Conservation (phyloP, 2,888 invertebrate genomes). For the Drosophila falleni region DNA sequence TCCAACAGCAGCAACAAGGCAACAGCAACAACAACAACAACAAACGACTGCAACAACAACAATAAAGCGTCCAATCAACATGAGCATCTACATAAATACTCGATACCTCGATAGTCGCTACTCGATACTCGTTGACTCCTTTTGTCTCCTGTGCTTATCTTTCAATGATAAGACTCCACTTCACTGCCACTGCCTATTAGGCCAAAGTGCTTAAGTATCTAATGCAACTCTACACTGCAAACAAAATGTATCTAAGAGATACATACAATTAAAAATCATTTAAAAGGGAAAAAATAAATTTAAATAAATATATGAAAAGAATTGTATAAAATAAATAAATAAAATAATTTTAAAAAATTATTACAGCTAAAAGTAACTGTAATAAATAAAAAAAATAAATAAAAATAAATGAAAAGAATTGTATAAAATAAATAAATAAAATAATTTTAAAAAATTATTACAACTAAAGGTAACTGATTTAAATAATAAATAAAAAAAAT, state of each 20-base stretch:
- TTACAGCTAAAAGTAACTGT: no score
- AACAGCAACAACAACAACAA: slow-evolving; percentile 35
- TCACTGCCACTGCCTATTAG: slow-evolving; percentile 66
- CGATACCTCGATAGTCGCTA: no score
- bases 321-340: no score
- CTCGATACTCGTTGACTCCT: slow-evolving; percentile 50
- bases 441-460: no score
- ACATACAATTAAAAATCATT: background rate
- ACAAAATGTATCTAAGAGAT: background rate
- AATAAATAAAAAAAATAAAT: no score
- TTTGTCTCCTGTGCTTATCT: slow-evolving; percentile 52
- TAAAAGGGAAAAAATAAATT: no score
- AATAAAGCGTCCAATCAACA: slow-evolving; percentile 68
- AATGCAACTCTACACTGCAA: slow-evolving; percentile 15
- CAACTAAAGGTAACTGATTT: no score
- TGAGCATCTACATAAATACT: slow-evolving; percentile 68
- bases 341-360: no score
- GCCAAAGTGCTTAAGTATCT: slow-evolving; percentile 43
- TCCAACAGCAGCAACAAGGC: slow-evolving; percentile 28
- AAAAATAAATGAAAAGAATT: no score
- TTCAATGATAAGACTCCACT: slow-evolving; percentile 41
- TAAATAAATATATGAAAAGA: background rate
- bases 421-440: no score
- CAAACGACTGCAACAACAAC: slow-evolving; percentile 42
- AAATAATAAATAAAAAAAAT: no score